Percentiles rank a stretch among this genome's conserved stretches.
Evolutionary conservation across 2,888 invertebrate species (phyloP).

Genomic region (Nemotelus pantherinus): DNA sequence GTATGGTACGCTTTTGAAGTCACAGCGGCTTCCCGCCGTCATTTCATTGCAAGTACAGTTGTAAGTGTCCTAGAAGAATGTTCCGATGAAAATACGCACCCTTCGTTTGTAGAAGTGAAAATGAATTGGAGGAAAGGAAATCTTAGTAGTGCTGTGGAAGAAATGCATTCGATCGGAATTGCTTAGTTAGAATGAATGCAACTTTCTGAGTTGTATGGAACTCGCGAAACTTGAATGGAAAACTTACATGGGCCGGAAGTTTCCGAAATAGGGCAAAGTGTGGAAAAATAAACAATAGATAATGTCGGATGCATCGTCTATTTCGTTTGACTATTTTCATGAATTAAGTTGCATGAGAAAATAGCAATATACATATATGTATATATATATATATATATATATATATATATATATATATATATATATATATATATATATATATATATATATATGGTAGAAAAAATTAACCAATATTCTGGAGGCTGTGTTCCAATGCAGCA

Average conservation of each 20-base stretch:
- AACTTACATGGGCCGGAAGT: background rate
- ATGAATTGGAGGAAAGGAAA: conserved; percentile 34
- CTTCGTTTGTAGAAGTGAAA: background rate
- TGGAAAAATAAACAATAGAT: no score
- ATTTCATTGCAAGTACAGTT: background rate
- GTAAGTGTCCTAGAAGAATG: conserved; percentile 28
- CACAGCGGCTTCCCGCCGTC: background rate
- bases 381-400: no score
- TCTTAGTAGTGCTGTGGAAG: conserved; percentile 20
- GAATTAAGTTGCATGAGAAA: no score
- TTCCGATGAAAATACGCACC: background rate
- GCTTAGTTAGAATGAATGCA: conserved; percentile 20
- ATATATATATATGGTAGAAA: no score
- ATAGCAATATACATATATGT: no score
- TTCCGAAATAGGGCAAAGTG: no score
- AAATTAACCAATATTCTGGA: no score
- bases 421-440: no score
- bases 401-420: no score
- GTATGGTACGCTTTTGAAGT: background rate
- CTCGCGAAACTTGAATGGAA: background rate
- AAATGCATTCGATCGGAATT: conserved; percentile 32
- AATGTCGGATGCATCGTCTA: no score
- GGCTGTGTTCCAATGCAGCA: no score
- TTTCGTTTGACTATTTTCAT: no score
- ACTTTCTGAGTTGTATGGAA: conserved; percentile 8